Evolutionary conservation across 2,113 vertebrate genomes (phyloP).

Genomic region (Pogonocichla stellata): DNA sequence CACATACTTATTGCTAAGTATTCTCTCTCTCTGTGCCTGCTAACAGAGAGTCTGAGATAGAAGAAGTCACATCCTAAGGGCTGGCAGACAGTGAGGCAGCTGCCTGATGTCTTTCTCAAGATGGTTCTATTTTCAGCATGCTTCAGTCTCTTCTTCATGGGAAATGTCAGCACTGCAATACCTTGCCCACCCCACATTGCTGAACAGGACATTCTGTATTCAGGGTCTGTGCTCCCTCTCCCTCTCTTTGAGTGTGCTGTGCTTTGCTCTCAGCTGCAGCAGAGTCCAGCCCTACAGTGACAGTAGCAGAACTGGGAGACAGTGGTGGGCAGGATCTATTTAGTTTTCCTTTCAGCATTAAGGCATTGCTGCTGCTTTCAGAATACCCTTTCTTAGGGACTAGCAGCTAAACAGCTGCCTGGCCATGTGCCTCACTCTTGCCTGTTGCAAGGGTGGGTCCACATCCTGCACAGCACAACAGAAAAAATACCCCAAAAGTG

Average conservation of each 20-base stretch:
- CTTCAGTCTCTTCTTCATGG: background rate
- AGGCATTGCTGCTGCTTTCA: background rate
- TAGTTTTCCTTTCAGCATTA: background rate
- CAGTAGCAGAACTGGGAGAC: background rate
- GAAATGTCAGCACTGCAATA: conserved; percentile 14
- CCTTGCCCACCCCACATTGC: background rate
- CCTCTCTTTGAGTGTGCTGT: background rate
- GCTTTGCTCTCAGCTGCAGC: background rate
- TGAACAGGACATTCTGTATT: background rate
- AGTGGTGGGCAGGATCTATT: background rate
- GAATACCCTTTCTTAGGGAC: background rate
- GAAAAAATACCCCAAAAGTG: background rate
- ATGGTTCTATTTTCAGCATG: conserved; percentile 28
- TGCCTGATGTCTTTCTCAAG: background rate
- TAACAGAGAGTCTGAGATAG: background rate
- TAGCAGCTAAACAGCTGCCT: background rate
- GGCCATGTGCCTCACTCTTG: background rate
- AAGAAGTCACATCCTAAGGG: background rate
- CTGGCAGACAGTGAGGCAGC: background rate
- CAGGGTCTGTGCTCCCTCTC: background rate
- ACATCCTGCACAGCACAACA: background rate
- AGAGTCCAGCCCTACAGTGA: background rate
- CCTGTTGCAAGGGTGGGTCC: background rate
- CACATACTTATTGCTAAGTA: background rate
- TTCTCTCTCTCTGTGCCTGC: background rate